These are phyloP conservation scores for Odontophorus gujanensis DNA, from an alignment of 2,113 vertebrate species.

Conservation along the genomic window DNA sequence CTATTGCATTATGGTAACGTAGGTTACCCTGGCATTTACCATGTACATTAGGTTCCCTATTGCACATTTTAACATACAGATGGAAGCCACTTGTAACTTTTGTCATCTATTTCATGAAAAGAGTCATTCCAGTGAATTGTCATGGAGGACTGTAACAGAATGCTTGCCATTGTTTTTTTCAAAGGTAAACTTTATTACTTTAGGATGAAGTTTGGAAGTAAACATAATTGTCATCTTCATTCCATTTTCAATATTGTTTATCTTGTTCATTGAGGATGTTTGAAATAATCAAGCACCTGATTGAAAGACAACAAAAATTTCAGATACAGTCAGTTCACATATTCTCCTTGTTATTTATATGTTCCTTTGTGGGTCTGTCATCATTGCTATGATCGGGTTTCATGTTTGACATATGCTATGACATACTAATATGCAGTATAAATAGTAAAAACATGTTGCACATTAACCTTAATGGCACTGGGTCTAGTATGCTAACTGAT, in stretches of 20 bases:
- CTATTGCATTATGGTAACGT: too few species aligned
- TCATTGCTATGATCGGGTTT: slow-evolving; percentile 37
- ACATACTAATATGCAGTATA: neutral
- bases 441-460: slow-evolving; percentile 38
- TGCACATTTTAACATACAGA: neutral
- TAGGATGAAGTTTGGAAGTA: neutral
- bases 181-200: neutral
- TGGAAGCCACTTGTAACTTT: neutral
- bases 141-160: neutral
- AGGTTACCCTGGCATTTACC: neutral
- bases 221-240: neutral
- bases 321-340: neutral
- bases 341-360: neutral
- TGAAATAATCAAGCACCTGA: neutral
- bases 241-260: neutral
- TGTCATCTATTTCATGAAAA: neutral
- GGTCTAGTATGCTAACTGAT: slow-evolving; percentile 24
- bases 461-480: slow-evolving; percentile 68
- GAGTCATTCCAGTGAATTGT: neutral
- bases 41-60: neutral
- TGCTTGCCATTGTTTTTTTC: neutral
- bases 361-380: slow-evolving; percentile 37
- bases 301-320: neutral
- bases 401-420: slow-evolving; percentile 57
- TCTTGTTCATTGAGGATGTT: neutral